Percentiles rank a stretch among this genome's conserved stretches.
These are phyloP conservation scores for Agrilus cyanescens DNA, from an alignment of 2,888 invertebrate species.

Conservation along the genomic window DNA sequence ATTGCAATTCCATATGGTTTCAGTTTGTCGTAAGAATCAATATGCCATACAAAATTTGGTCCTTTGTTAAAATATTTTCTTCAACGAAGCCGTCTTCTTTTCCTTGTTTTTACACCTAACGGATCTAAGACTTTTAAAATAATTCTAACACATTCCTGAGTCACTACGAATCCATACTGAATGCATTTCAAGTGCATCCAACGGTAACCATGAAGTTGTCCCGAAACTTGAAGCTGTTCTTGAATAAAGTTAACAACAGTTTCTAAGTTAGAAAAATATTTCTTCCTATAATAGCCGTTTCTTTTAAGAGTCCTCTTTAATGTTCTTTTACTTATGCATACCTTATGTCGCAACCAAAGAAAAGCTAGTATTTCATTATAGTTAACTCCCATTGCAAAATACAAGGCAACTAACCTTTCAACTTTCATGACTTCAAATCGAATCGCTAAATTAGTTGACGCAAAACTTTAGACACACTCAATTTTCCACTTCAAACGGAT, in stretches of 20 bases:
- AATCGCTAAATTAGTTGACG: too few relatives aligned
- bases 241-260: background rate
- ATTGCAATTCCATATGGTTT: slow-evolving; percentile 1
- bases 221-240: background rate
- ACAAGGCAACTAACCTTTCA: too few relatives aligned
- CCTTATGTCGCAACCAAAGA: background rate
- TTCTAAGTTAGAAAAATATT: background rate
- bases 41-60: slow-evolving; percentile 1
- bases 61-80: background rate
- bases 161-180: background rate
- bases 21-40: slow-evolving; percentile 1
- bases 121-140: background rate
- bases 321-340: background rate
- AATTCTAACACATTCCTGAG: background rate
- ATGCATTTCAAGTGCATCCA: slow-evolving; percentile 5
- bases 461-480: too few relatives aligned
- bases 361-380: background rate
- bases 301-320: background rate
- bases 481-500: too few relatives aligned
- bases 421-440: too few relatives aligned
- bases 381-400: background rate
- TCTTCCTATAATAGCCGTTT: background rate
- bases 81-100: background rate
- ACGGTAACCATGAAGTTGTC: slow-evolving; percentile 1
- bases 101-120: background rate